Evolutionary conservation across 2,113 vertebrate genomes (phyloP).

Genomic region (Nesogale talazaci): DNA sequence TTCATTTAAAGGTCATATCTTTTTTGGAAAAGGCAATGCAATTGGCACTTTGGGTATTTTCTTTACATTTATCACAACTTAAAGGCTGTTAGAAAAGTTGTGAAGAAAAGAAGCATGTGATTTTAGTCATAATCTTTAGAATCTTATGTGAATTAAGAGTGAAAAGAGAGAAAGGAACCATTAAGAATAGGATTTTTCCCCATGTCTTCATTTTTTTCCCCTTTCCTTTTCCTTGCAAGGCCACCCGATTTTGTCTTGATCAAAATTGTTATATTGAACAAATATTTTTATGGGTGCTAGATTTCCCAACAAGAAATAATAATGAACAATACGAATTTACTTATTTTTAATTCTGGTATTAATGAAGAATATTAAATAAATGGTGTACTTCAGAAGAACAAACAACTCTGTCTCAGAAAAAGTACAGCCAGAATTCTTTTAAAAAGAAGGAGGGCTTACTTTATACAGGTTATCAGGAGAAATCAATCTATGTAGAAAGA

Average conservation of each 20-base stretch:
- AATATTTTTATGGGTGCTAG: background rate
- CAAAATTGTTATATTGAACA: too few species aligned
- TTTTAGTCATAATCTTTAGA: conserved; percentile 53
- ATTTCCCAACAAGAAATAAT: background rate
- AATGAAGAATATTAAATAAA: too few species aligned
- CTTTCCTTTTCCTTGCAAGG: too few species aligned
- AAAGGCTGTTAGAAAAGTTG: conserved; percentile 69
- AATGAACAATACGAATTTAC: background rate
- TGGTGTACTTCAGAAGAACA: too few species aligned
- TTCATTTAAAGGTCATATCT: conserved; percentile 77
- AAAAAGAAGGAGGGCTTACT: background rate
- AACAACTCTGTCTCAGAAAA: background rate
- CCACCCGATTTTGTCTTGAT: too few species aligned
- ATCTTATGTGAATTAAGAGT: background rate
- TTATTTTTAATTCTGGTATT: too few species aligned
- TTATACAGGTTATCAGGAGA: background rate
- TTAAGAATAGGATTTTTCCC: background rate
- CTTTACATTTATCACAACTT: conserved; percentile 74
- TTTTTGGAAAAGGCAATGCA: conserved; percentile 73
- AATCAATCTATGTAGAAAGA: background rate
- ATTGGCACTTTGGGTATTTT: conserved; percentile 71
- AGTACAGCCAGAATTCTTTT: background rate
- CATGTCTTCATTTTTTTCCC: background rate
- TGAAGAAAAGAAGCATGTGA: conserved; percentile 36
- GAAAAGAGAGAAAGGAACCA: background rate